Percentiles rank a stretch among this genome's conserved stretches.
These are phyloP conservation scores for Babylonia areolata DNA, from an alignment of 1,140 invertebrate species.

Conservation along the genomic window DNA sequence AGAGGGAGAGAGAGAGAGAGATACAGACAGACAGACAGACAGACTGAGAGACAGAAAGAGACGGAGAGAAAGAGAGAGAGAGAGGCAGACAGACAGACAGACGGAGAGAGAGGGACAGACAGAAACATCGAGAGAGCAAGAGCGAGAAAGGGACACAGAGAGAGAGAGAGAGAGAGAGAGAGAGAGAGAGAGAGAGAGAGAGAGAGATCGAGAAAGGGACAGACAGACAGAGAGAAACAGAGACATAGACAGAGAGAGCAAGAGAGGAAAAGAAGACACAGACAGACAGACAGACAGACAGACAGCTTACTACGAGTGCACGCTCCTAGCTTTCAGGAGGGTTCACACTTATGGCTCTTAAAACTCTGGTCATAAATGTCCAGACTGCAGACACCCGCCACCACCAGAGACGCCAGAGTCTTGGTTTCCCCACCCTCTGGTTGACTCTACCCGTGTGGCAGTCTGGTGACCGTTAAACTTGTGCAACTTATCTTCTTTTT, in stretches of 20 bases:
- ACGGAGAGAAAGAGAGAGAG: background rate
- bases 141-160: background rate
- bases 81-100: conserved; percentile 15
- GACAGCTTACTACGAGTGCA: no score
- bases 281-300: background rate
- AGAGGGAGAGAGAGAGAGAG: background rate
- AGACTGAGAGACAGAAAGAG: background rate
- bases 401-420: no score
- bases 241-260: background rate
- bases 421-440: no score
- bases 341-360: no score
- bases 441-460: no score
- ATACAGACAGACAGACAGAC: conserved; percentile 6
- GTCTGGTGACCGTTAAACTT: no score
- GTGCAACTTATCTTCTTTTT: no score
- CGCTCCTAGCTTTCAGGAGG: no score
- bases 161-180: conserved; percentile 27
- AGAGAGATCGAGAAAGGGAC: conserved; percentile 30
- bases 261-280: background rate
- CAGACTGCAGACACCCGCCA: no score
- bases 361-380: no score
- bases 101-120: conserved; percentile 8
- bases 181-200: conserved; percentile 36
- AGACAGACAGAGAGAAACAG: conserved; percentile 16
- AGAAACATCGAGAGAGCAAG: background rate